Evolutionary conservation across 2,113 vertebrate genomes (phyloP), one percentile per base, ranked within the genome.

Genomic region (Bubo bubo): DNA sequence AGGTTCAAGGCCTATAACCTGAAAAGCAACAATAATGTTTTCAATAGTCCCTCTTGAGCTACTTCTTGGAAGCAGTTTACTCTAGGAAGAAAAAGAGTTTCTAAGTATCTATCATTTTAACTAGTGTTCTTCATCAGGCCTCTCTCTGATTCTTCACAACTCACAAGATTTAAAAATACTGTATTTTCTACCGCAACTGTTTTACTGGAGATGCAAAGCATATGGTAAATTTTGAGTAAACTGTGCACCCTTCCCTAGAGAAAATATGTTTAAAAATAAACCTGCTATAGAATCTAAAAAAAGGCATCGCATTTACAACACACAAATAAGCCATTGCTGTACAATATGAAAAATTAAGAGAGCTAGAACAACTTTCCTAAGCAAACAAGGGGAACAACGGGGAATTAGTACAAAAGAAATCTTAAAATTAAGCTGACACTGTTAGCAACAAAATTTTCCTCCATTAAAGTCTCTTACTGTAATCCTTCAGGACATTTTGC

Each of bases 161-260:
- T 91, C 87, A 55, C 52, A 37, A 90, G 94, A 93, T 95, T 80
- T 70, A 70, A 94, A 94, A 94, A 73, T 63, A 82, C 32, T 28
- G 50, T 90, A 76, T 94, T 95, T 97, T 85, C 71, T 90, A 80
- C 41, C 63, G 79, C 79, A 55, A 95, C 79, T 91, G 53, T 67
- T 94, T 90, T 77, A 79, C 85, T 80, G 71, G 87, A 83, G 85
- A 90, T 94, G 84, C 79, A 95, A 97, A 96, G 91, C 93, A 95
- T 91, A 96, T 93, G 95, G 89, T 83, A 94, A 96, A 86, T 93
- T 97, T 93, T 94, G 74, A 90, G 79, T 96, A 97, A 97, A 96
- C 84, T 35, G 34, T 80, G 60, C 50, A 41, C 74, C 74, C 85
- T 96, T 95, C 93, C 95, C 91, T 47, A 59, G 91, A 94, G 85